Percentiles rank a stretch among this genome's conserved stretches.
Conservation (phyloP, 2,797 vertebrate genomes). For the Taeniopygia guttata region DNA sequence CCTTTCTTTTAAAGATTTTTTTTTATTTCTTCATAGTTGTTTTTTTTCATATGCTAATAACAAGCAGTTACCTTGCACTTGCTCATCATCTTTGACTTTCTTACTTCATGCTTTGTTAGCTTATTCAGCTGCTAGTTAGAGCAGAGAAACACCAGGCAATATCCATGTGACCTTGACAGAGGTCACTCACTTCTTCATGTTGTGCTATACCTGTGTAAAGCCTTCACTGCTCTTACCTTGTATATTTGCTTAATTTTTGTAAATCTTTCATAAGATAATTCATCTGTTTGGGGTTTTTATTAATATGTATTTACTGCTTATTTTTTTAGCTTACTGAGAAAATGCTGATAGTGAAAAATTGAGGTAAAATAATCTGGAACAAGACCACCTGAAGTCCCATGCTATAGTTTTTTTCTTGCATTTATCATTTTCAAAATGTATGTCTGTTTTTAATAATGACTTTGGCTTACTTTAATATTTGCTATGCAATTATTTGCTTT, state of each 20-base stretch:
- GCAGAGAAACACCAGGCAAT: not conserved
- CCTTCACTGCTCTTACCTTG: not conserved
- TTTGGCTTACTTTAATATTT: not conserved
- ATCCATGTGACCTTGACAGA: constrained; percentile 23
- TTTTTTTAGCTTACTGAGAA: not conserved
- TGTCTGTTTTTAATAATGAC: not conserved
- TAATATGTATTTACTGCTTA: not conserved
- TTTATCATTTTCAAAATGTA: not conserved
- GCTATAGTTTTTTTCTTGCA: not conserved
- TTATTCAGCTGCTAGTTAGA: not conserved
- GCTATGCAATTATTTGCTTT: not conserved
- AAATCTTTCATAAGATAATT: not conserved
- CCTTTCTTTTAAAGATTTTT: not conserved
- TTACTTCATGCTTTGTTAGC: not conserved
- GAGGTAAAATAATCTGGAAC: not conserved
- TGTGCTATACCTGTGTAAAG: not conserved
- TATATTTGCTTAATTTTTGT: constrained; percentile 4
- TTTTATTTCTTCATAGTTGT: not conserved
- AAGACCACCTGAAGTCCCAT: not conserved
- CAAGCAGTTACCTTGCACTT: not conserved
- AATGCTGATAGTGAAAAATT: not conserved
- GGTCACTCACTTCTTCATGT: not conserved
- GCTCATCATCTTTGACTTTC: not conserved
- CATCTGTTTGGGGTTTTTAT: not conserved
- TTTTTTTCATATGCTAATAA: not conserved